A percentile compares a stretch with the other conserved stretches of the same genome.
These are phyloP conservation scores for Chloroclystis v-ata DNA, from an alignment of 2,888 invertebrate species.

Conservation along the genomic window DNA sequence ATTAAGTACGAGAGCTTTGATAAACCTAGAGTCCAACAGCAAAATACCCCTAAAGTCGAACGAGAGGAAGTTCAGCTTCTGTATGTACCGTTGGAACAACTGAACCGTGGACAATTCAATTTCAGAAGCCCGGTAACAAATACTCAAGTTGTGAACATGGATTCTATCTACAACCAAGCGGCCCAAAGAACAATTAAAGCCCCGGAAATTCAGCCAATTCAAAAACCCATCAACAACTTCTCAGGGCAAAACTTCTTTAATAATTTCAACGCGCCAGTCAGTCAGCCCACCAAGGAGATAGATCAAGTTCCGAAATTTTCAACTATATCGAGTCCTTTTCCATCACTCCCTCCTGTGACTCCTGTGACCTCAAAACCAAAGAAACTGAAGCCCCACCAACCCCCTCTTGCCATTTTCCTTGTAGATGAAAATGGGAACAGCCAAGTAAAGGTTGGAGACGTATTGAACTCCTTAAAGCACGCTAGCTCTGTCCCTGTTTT, in stretches of 20 bases:
- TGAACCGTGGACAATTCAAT: conserved; percentile 75
- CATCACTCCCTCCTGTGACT: conserved; percentile 64
- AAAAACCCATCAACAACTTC: conserved; percentile 45
- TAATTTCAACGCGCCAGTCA: conserved; percentile 52
- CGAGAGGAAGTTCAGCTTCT: conserved; percentile 86
- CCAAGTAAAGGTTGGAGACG: conserved; percentile 82
- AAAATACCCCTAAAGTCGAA: conserved; percentile 49
- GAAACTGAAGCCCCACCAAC: conserved; percentile 87
- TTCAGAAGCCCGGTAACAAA: conserved; percentile 50
- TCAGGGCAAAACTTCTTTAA: conserved; percentile 50
- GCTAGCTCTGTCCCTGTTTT: conserved; percentile 87
- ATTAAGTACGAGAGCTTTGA: conserved; percentile 59
- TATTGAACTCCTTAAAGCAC: conserved; percentile 82
- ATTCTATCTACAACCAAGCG: conserved; percentile 48
- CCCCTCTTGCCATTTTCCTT: conserved; percentile 89
- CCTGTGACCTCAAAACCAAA: conserved; percentile 70
- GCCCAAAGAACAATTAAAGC: conserved; percentile 46
- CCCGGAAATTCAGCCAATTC: conserved; percentile 46
- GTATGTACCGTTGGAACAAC: conserved; percentile 88
- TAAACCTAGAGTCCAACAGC: conserved; percentile 32
- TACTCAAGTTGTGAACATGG: conserved; percentile 50
- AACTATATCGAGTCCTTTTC: conserved; percentile 56
- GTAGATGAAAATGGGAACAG: conserved; percentile 70
- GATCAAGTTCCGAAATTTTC: conserved; percentile 64
- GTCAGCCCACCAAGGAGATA: conserved; percentile 41